phyloP scores from a whole-genome alignment of 2,888 invertebrate genomes.

The Clunio marinus region DNA sequence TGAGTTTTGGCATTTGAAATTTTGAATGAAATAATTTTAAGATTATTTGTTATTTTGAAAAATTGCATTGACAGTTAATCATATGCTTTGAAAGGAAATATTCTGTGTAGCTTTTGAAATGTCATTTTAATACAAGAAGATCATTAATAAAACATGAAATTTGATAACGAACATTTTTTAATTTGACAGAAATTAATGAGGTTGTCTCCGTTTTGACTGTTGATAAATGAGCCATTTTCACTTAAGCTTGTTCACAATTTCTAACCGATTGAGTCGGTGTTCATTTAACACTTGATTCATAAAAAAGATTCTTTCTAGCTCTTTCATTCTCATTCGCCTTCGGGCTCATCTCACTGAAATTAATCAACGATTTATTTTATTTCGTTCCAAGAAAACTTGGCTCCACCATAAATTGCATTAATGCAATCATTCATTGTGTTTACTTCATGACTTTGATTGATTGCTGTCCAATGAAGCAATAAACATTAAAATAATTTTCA shows the following conservation, averaged over 20 bases:
- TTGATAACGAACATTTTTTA: constrained; percentile 37
- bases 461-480: background rate
- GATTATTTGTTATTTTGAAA: too few species aligned
- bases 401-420: too few species aligned
- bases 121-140: too few species aligned
- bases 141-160: constrained; percentile 28
- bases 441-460: background rate
- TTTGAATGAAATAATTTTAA: background rate
- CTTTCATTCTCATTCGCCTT: too few species aligned
- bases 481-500: background rate
- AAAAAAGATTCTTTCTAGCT: too few species aligned
- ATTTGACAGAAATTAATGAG: constrained; percentile 38
- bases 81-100: too few species aligned
- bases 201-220: constrained; percentile 2
- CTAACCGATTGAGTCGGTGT: background rate
- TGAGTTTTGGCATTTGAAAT: too few species aligned
- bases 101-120: background rate
- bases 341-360: background rate
- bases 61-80: background rate
- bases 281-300: too few species aligned
- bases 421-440: background rate
- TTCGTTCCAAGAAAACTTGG: too few species aligned
- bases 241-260: constrained; percentile 29
- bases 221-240: constrained; percentile 35
- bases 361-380: background rate